phyloP scores from a whole-genome alignment of 2,113 vertebrate species.

The Pterocles burchelli region DNA sequence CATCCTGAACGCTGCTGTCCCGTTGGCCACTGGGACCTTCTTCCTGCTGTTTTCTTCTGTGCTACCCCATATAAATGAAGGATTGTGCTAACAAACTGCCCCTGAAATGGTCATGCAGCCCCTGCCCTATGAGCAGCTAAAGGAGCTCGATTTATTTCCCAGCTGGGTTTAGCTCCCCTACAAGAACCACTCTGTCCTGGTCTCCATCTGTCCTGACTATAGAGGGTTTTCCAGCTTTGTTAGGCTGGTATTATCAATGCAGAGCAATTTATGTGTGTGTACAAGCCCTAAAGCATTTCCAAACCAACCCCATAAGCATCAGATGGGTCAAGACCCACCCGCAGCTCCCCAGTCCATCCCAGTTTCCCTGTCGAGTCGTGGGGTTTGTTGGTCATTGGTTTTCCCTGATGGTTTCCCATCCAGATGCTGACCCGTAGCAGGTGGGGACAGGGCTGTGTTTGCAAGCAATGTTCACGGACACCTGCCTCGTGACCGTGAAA shows the following conservation, averaged over 20 bases:
- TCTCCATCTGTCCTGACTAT: background rate
- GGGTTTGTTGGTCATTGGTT: background rate
- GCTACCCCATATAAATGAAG: background rate
- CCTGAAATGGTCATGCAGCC: background rate
- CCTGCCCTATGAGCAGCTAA: background rate
- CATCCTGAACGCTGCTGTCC: background rate
- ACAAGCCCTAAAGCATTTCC: background rate
- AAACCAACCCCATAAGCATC: background rate
- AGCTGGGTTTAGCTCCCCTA: background rate
- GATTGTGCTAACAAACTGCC: background rate
- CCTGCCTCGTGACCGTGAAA: background rate
- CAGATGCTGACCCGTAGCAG: background rate
- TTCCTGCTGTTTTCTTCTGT: too few relatives aligned
- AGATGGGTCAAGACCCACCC: background rate
- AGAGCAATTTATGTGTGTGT: background rate
- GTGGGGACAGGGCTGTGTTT: background rate
- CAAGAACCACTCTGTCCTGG: background rate
- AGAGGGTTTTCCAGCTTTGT: background rate
- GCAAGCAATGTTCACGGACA: background rate
- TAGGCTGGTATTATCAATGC: background rate
- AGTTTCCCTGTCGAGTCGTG: accelerated
- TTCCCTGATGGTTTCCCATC: background rate
- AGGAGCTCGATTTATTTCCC: background rate
- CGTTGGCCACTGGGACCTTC: accelerated
- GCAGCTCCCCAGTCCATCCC: background rate